phyloP scores from a whole-genome alignment of 1,140 invertebrate genomes.

The Micrasema minimum region DNA sequence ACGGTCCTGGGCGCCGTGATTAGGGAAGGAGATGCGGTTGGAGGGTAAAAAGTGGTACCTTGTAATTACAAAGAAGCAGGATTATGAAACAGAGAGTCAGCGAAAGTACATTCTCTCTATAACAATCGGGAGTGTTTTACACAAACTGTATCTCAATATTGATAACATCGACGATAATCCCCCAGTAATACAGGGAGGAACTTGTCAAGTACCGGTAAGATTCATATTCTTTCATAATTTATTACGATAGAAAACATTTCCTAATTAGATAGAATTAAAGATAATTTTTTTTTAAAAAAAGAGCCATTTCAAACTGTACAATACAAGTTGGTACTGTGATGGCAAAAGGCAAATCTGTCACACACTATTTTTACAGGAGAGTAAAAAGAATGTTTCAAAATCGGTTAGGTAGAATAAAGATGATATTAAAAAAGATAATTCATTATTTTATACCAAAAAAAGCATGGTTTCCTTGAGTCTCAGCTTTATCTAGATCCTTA shows the following conservation, averaged over 20 bases:
- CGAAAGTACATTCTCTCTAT: constrained; percentile 58
- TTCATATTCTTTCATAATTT: constrained; percentile 12
- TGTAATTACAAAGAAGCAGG: constrained; percentile 62
- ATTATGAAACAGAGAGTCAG: constrained; percentile 64
- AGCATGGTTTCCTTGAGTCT: too few species aligned
- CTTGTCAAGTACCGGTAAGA: constrained; percentile 61
- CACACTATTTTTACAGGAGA: too few species aligned
- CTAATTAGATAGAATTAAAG: too few species aligned
- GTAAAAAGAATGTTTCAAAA: too few species aligned
- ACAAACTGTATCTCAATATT: constrained; percentile 58
- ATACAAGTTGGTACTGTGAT: too few species aligned
- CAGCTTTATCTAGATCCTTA: too few species aligned
- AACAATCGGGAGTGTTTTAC: constrained; percentile 42
- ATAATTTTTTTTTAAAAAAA: too few species aligned
- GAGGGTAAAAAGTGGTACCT: constrained; percentile 56
- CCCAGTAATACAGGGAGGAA: constrained; percentile 61
- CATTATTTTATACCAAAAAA: too few species aligned
- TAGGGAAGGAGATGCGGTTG: constrained; percentile 40
- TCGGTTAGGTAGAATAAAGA: too few species aligned
- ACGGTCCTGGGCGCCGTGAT: constrained; percentile 56
- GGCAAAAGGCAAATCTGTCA: too few species aligned
- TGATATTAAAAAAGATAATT: too few species aligned
- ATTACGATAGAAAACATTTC: background rate
- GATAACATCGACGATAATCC: constrained; percentile 67
- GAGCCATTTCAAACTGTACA: too few species aligned